Evolutionary conservation across 2,113 vertebrate species (phyloP), one percentile per base, ranked within the genome.

Genomic region (Chloropsis hardwickii): DNA sequence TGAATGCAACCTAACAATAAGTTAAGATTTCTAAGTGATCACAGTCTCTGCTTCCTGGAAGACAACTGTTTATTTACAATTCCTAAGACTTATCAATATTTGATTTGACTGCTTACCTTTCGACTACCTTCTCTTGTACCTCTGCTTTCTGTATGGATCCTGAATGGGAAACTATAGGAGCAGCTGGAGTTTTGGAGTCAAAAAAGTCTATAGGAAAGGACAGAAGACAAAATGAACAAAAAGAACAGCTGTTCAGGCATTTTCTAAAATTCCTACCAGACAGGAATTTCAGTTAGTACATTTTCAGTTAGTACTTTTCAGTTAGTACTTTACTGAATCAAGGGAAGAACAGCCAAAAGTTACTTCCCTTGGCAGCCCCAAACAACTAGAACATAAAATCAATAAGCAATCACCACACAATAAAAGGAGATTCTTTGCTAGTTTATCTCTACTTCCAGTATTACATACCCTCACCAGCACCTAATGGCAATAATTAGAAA

Each of bases 101-200:
- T 83, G 7, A 65, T 73, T 7, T 45, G 27, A 39, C 39, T 85
- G 40, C 94, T 95, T 95, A 98, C 98, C 98, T 99, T 80, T 99
- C 98, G 2, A 97, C 44, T 58, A 70, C 54, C 74, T 98, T 99
- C 79, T 98, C 98, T 14, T 98, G 97, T 40, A 96, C 80, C 37
- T 99, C 98, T 70, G 99, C 97, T 96, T 99, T 99, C 72, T 98
- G 98, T 91, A 99, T 98, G 33, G 99, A 99, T 28, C 99, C 99
- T 2, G 99, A 99, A 86, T 99, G 99, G 44, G 98, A 98, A 66
- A 98, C 96, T 67, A 98, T 8, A 44, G 98, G 98, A 29, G 96
- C 92, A 48, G 98, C 62, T 27, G 98, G 96, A 88, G 98, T 95
- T 78, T 98, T 96, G 91, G 97, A 98, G 96, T 99, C 98, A 95